Evolutionary conservation across 92 coral and sea anemone species (phyloP), one percentile per base, ranked within the genome.

Genomic region (Porites divaricata): DNA sequence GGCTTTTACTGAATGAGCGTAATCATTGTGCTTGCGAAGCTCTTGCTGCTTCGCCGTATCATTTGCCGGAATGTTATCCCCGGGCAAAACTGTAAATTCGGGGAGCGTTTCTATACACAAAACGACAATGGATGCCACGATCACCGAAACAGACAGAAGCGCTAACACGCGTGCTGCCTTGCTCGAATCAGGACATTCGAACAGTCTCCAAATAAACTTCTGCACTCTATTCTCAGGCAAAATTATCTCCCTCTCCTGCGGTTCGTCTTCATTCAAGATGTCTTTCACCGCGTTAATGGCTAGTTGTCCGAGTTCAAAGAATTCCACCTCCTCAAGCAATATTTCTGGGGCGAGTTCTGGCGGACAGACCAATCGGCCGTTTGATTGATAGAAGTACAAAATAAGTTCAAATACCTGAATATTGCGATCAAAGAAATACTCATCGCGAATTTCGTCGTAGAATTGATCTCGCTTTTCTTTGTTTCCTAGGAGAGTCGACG

Each of bases 321-420:
- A 97, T 51, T 97, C 94, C 8, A 97, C 95, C 81, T 97, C 99
- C 69, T 93, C 97, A 10, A 97, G 90, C 56, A 97, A 83, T 70
- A 97, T 95, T 63, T 97, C 99, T 11, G 99, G 99, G 15, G 98
- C 93, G 16, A 97, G 89, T 63, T 97, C 95, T 7, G 98, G 97
- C 23, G 99, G 99, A 67, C 98, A 90, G 52, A 97, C 92, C 49
- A 97, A 82, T 78, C 98, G 90, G 21, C 99, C 99, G 82, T 95
- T 93, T 41, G 97, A 93, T 76, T 97, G 99, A 89, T 97, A 97
- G 73, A 95, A 97, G 76, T 95, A 95, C 65, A 97, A 66, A 80
- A 97, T 95, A 66, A 95, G 81, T 79, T 97, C 99, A 54, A 97
- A 97, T 81, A 95, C 96, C 85, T 91, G 93, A 54, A 93, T 90